phyloP scores from a whole-genome alignment of 30 jellyfish, hydroid and myxozoan genomes.

The Pseudorhiza aurosa region DNA sequence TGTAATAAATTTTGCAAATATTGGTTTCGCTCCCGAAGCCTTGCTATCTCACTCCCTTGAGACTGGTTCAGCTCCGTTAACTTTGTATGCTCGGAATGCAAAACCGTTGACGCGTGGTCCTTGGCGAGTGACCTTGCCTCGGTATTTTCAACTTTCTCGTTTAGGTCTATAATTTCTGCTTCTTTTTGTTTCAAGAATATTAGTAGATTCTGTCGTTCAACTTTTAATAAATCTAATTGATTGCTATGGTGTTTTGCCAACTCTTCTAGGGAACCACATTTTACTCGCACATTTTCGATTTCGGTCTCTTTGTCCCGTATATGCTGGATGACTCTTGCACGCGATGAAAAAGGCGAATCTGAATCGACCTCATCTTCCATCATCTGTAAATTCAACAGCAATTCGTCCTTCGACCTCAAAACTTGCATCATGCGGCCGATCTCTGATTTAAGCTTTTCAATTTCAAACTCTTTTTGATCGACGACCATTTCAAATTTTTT shows the following conservation, averaged over 20 bases:
- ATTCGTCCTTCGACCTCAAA: conserved; percentile 66
- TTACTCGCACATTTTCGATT: conserved; percentile 27
- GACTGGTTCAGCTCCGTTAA: conserved; percentile 64
- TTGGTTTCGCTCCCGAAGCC: conserved; percentile 70
- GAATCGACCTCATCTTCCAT: conserved; percentile 52
- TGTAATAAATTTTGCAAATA: conserved; percentile 56
- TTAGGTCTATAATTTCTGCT: conserved; percentile 76
- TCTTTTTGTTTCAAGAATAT: conserved; percentile 35
- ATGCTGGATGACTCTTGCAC: conserved; percentile 53
- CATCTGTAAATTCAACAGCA: conserved; percentile 58
- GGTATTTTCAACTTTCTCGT: conserved; percentile 62
- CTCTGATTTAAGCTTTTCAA: conserved; percentile 36
- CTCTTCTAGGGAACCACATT: conserved; percentile 58
- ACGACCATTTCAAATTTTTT: conserved; percentile 6
- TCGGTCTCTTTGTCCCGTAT: conserved; percentile 57
- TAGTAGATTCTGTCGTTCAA: conserved; percentile 54
- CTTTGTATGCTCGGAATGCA: conserved; percentile 76
- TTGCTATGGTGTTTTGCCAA: conserved; percentile 50
- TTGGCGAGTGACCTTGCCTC: conserved; percentile 77
- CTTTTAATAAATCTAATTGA: conserved; percentile 67
- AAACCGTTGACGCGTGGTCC: conserved; percentile 75
- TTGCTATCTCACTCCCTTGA: conserved; percentile 80
- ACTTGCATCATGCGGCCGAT: conserved; percentile 75
- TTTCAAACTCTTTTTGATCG: conserved; percentile 45
- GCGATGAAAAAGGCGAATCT: conserved; percentile 56